Conservation (phyloP, 2,888 invertebrate genomes). For the Cylindroiulus punctatus region DNA sequence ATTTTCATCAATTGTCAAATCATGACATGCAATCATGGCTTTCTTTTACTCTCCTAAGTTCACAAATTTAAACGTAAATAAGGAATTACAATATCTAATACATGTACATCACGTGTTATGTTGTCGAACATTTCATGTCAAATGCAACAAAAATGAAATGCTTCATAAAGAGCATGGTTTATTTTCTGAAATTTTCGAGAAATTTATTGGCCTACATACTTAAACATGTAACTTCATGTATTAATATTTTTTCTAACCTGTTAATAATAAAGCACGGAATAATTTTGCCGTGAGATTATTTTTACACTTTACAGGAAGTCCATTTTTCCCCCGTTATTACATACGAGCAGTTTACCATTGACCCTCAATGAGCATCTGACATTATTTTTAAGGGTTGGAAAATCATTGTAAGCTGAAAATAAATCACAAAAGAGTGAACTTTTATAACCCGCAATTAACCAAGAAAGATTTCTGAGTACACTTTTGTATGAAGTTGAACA, state of each 20-base stretch:
- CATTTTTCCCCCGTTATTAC: neutral
- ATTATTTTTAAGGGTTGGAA: constrained; percentile 13
- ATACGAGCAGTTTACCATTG: constrained; percentile 7
- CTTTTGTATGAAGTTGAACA: constrained; percentile 24
- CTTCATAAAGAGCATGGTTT: too few relatives aligned
- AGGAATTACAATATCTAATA: too few relatives aligned
- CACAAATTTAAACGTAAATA: too few relatives aligned
- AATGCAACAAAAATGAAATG: too few relatives aligned
- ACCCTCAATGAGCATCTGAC: constrained; percentile 13
- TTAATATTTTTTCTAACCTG: neutral
- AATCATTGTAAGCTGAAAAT: constrained; percentile 44
- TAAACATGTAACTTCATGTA: neutral
- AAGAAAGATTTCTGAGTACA: neutral
- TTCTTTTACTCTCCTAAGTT: too few relatives aligned
- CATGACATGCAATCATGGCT: too few relatives aligned
- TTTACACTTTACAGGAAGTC: neutral
- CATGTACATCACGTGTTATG: too few relatives aligned
- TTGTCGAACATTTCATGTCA: too few relatives aligned
- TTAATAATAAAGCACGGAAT: neutral
- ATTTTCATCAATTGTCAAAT: too few relatives aligned
- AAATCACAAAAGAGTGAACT: constrained; percentile 38
- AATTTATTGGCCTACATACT: neutral
- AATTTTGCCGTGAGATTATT: neutral
- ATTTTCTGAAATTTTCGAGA: neutral
- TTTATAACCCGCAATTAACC: constrained; percentile 5